These are phyloP conservation scores for Oncorhynchus clarkii DNA, from an alignment of 2,113 vertebrate genomes.

Conservation along the genomic window DNA sequence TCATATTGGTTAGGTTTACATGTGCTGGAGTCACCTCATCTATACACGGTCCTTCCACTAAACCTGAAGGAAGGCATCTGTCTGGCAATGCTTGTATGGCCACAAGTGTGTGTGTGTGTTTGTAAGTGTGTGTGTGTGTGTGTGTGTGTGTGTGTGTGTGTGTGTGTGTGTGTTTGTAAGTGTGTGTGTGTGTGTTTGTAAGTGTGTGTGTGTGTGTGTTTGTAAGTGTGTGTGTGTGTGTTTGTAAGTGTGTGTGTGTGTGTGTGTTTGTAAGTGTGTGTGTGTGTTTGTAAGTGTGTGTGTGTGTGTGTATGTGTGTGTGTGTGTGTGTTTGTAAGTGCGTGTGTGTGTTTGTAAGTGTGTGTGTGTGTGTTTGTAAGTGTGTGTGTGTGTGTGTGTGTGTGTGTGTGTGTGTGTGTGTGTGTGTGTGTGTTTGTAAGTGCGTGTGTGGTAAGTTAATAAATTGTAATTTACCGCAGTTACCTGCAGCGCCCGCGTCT, in stretches of 20 bases:
- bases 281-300: not conserved
- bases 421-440: not conserved
- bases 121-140: not conserved
- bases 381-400: constrained; percentile 1
- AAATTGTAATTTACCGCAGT: constrained; percentile 83
- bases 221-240: not conserved
- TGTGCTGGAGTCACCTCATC: constrained; percentile 1
- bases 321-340: not conserved
- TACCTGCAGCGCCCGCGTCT: constrained; percentile 91
- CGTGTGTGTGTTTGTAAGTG: constrained; percentile 1
- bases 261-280: not conserved
- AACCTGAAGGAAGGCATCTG: constrained; percentile 23
- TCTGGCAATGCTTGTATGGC: not conserved
- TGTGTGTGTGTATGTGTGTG: constrained; percentile 8
- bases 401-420: not conserved
- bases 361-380: not conserved
- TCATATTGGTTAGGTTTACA: not conserved
- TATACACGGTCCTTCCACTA: constrained; percentile 2
- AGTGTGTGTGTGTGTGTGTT: not conserved
- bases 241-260: not conserved
- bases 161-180: too few relatives aligned
- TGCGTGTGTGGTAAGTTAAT: constrained; percentile 40
- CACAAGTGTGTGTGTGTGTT: not conserved
- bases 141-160: not conserved
- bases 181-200: not conserved